Conservation (phyloP, 2,113 vertebrate species). For the Cryptomyrus ogoouensis region DNA sequence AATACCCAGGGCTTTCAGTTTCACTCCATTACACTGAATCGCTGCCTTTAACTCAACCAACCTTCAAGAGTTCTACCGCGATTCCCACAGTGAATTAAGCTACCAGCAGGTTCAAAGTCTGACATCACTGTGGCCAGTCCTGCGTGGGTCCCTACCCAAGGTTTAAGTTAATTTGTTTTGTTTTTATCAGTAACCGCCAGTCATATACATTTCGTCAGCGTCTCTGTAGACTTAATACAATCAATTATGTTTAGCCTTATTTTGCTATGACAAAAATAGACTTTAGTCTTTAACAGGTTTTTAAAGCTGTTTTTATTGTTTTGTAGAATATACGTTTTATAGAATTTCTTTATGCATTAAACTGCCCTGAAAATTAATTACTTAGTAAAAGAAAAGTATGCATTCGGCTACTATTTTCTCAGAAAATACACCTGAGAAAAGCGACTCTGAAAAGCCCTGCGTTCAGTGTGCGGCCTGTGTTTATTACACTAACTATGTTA, state of each 20-base stretch:
- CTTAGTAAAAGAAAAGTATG: background rate
- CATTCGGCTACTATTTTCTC: background rate
- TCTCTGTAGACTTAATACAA: background rate
- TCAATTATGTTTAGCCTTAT: background rate
- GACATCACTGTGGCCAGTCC: background rate
- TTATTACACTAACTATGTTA: background rate
- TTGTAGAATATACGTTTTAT: background rate
- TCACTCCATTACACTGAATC: background rate
- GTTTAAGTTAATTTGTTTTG: background rate
- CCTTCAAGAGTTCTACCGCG: background rate
- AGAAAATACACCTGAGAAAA: background rate
- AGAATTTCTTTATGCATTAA: background rate
- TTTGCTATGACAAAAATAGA: background rate
- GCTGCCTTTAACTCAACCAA: background rate
- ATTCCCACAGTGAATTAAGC: background rate
- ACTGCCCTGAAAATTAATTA: background rate
- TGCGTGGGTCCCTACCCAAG: background rate
- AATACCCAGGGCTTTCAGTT: background rate
- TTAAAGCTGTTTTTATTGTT: background rate
- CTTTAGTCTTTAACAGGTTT: background rate
- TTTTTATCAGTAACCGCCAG: background rate
- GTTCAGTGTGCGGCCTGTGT: background rate
- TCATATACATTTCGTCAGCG: background rate
- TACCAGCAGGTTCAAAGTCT: background rate
- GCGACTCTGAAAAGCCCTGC: background rate